These are phyloP conservation scores for Philaethria dido DNA, from an alignment of 2,888 invertebrate genomes.

Conservation along the genomic window DNA sequence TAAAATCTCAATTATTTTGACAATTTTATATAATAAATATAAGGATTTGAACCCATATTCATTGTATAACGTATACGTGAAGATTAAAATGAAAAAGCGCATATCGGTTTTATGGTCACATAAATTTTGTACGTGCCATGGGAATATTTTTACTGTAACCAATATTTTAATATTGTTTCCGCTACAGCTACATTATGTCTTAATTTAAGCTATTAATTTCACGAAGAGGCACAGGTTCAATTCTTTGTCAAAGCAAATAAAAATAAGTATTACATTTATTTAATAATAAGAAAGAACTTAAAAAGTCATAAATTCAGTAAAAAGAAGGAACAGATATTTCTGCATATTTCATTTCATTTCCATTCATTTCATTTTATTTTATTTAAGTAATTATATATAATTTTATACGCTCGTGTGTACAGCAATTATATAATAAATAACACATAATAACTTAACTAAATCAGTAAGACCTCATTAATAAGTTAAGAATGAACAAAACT, in stretches of 20 bases:
- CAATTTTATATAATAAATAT: neutral
- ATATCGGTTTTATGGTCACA: conserved; percentile 15
- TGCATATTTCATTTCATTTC: neutral
- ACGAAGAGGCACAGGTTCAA: neutral
- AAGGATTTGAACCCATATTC: neutral
- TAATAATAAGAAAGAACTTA: neutral
- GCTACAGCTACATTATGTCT: neutral
- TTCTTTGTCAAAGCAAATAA: neutral
- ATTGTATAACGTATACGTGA: neutral
- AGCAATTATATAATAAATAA: conserved; percentile 7
- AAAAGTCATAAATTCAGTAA: neutral
- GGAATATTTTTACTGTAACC: conserved; percentile 5
- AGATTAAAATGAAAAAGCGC: conserved; percentile 2
- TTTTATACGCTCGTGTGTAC: conserved; percentile 22
- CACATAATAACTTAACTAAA: conserved; percentile 15
- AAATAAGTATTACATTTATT: too few relatives aligned
- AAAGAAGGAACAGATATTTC: neutral
- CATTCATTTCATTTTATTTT: neutral
- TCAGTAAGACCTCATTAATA: conserved; percentile 24
- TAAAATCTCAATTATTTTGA: too few relatives aligned
- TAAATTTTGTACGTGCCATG: conserved; percentile 19
- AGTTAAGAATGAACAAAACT: conserved; percentile 28
- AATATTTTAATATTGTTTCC: conserved; percentile 11
- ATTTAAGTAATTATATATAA: neutral
- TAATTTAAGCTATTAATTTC: neutral